Conservation (phyloP, 1,140 invertebrate genomes). For the Anastrepha obliqua region DNA sequence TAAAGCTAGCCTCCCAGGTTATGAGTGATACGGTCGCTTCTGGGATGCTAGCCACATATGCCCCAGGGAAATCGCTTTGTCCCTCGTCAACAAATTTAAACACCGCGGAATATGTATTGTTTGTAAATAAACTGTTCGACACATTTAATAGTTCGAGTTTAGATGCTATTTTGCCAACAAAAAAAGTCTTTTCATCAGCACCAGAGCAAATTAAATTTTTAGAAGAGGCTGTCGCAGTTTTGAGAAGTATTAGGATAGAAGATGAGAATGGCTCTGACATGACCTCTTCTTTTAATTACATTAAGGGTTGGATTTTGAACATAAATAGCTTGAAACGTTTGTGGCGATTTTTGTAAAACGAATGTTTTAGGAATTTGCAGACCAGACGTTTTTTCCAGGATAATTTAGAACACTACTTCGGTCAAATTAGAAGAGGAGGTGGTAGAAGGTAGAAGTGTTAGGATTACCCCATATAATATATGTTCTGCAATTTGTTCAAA, state of each 20-base stretch:
- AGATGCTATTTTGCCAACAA: too few relatives aligned
- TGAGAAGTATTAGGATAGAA: not conserved
- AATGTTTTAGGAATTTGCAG: not conserved
- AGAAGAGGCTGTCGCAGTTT: not conserved
- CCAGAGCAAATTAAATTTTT: not conserved
- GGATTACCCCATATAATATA: not conserved
- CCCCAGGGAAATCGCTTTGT: not conserved
- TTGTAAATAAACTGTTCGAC: too few relatives aligned
- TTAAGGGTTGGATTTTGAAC: not conserved
- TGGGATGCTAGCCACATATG: not conserved
- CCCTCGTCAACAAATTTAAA: too few relatives aligned
- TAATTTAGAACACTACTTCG: constrained; percentile 17
- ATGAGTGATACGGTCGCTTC: not conserved
- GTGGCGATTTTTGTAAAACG: not conserved
- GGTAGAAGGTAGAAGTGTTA: constrained; percentile 18
- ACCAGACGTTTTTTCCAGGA: constrained; percentile 7
- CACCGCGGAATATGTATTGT: too few relatives aligned
- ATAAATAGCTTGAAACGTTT: not conserved
- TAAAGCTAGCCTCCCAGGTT: not conserved
- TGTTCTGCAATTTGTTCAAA: not conserved
- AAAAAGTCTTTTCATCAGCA: too few relatives aligned
- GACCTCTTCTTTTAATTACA: not conserved
- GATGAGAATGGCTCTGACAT: not conserved
- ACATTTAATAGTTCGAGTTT: too few relatives aligned
- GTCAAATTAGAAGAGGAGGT: constrained; percentile 25